Conservation (phyloP, 1,140 invertebrate genomes). For the Bombyx mandarina region DNA sequence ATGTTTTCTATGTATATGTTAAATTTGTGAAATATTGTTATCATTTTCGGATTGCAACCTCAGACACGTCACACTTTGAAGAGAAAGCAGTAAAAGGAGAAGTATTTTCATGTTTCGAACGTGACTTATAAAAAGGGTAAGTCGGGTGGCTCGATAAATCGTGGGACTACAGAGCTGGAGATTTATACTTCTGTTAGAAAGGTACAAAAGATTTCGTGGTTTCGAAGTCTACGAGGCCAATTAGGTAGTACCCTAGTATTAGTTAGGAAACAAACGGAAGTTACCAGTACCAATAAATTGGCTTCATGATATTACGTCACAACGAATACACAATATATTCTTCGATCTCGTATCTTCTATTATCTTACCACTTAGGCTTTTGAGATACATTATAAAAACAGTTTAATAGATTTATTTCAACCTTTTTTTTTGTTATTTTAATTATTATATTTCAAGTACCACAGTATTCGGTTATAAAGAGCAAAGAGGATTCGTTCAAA, state of each 20-base stretch:
- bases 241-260: too few species aligned
- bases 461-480: neutral
- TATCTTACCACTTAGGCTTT: neutral
- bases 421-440: neutral
- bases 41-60: too few species aligned
- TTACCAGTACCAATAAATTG: too few species aligned
- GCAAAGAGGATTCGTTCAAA: too few species aligned
- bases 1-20: too few species aligned
- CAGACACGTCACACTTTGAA: neutral
- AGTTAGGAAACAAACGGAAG: too few species aligned
- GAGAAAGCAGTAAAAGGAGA: conserved; percentile 21
- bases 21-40: too few species aligned
- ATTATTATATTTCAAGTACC: neutral
- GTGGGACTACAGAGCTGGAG: conserved; percentile 26
- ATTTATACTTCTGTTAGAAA: conserved; percentile 54
- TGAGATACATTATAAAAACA: neutral
- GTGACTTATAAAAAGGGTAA: conserved; percentile 50
- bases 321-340: too few species aligned
- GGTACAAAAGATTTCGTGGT: neutral
- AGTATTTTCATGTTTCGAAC: conserved; percentile 45
- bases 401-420: neutral
- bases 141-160: conserved; percentile 40
- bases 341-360: neutral
- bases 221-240: too few species aligned
- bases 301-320: too few species aligned